A percentile compares a stretch with the other conserved stretches of the same genome.
These are phyloP conservation scores for Paratrypauchen microcephalus DNA, from an alignment of 2,797 vertebrate species.

Conservation along the genomic window DNA sequence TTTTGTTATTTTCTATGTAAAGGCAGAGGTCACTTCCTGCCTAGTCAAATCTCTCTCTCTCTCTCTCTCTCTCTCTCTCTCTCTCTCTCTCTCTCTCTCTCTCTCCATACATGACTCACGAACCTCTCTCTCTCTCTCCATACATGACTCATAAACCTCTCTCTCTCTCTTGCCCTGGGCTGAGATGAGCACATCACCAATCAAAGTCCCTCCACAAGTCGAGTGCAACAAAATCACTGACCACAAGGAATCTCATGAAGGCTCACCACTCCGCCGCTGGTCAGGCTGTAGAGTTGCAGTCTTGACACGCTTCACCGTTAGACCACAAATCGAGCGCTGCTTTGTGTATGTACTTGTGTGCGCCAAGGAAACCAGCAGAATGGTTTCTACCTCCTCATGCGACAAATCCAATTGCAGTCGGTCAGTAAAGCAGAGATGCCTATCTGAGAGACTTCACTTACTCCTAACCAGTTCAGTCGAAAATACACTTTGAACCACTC, in stretches of 20 bases:
- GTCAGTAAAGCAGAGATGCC: slow-evolving; percentile 63
- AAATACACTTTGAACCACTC: slow-evolving; percentile 45
- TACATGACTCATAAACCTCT: slow-evolving; percentile 43
- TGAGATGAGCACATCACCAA: slow-evolving; percentile 61
- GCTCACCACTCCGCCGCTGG: slow-evolving; percentile 30
- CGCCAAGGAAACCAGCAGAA: slow-evolving; percentile 60
- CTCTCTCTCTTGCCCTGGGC: slow-evolving; percentile 53
- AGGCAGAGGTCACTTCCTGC: slow-evolving; percentile 60
- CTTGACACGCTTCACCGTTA: slow-evolving; percentile 52
- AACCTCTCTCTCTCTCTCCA: slow-evolving; percentile 42
- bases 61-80: slow-evolving; percentile 45
- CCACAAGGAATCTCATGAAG: slow-evolving; percentile 46
- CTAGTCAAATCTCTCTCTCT: slow-evolving; percentile 59
- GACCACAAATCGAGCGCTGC: slow-evolving; percentile 41
- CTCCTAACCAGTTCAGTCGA: slow-evolving; percentile 42
- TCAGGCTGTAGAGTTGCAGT: slow-evolving; percentile 47
- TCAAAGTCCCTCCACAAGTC: slow-evolving; percentile 60
- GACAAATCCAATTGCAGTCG: slow-evolving; percentile 69
- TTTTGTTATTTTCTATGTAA: slow-evolving; percentile 22
- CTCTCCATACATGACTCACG: slow-evolving; percentile 42
- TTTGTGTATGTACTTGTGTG: slow-evolving; percentile 15
- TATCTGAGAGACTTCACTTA: slow-evolving; percentile 54
- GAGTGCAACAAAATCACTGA: slow-evolving; percentile 65
- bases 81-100: too few relatives aligned
- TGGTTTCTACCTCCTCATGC: slow-evolving; percentile 70